phyloP scores from a whole-genome alignment of 2,888 invertebrate species.

The Drosophila meridionalis region DNA sequence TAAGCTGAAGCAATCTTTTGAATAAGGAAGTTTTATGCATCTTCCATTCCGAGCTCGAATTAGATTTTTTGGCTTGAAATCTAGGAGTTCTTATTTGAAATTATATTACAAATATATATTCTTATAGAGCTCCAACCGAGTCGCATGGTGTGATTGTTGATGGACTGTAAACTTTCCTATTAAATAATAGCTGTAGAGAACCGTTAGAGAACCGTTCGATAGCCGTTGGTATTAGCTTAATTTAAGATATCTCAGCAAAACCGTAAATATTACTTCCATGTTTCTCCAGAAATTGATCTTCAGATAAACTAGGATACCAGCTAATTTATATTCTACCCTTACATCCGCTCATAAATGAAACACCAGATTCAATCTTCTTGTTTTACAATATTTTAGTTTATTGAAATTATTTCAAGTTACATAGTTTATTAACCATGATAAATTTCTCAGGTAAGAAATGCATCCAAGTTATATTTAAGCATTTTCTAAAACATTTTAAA shows the following conservation, averaged over 20 bases:
- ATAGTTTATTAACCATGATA: slow-evolving; percentile 6
- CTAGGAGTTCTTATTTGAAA: no score
- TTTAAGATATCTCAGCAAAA: no score
- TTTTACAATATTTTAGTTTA: not conserved
- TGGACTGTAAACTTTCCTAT: not conserved
- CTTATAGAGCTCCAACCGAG: no score
- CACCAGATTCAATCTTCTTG: not conserved
- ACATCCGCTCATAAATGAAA: not conserved
- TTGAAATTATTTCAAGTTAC: slow-evolving; percentile 3
- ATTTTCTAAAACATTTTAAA: slow-evolving; percentile 2
- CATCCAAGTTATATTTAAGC: slow-evolving; percentile 7
- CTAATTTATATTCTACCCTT: not conserved
- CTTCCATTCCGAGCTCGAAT: no score
- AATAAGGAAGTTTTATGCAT: no score
- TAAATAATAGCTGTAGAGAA: not conserved
- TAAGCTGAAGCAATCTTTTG: no score
- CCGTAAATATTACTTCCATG: no score
- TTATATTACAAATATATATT: no score
- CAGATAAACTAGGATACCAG: not conserved
- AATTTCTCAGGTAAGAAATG: slow-evolving; percentile 9
- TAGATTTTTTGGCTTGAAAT: no score
- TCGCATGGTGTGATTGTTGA: no score
- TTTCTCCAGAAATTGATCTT: not conserved
- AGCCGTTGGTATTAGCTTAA: no score
- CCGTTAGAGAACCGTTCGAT: no score